Conservation (phyloP, 2,888 invertebrate genomes). For the Agriopis aurantiaria region DNA sequence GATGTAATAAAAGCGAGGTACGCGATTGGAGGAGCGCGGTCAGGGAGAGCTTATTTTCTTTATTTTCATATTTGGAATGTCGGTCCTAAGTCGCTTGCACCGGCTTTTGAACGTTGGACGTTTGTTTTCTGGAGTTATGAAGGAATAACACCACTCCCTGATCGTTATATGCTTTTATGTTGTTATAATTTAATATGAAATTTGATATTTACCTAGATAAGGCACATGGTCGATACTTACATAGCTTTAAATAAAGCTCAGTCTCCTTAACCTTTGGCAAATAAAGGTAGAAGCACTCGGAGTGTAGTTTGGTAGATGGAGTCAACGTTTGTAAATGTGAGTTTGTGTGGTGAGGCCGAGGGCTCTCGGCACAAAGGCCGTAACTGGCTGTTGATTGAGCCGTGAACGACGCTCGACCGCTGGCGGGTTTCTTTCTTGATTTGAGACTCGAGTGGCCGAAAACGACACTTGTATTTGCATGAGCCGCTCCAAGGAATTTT, state of each 20-base stretch:
- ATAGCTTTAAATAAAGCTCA: slow-evolving; percentile 16
- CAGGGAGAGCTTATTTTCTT: slow-evolving; percentile 86
- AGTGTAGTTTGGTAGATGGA: slow-evolving; percentile 46
- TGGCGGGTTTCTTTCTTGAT: slow-evolving; percentile 83
- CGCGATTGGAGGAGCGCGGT: slow-evolving; percentile 88
- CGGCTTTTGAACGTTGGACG: slow-evolving; percentile 63
- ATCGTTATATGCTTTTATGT: slow-evolving; percentile 39
- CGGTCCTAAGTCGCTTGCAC: slow-evolving; percentile 74
- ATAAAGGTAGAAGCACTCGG: slow-evolving; percentile 30
- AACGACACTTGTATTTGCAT: slow-evolving; percentile 84
- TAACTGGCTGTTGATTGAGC: slow-evolving; percentile 84
- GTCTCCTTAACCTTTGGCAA: slow-evolving; percentile 35
- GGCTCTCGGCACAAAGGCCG: slow-evolving; percentile 77
- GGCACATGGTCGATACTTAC: neutral
- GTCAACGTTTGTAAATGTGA: slow-evolving; percentile 58
- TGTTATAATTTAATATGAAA: slow-evolving; percentile 29
- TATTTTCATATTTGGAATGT: slow-evolving; percentile 85
- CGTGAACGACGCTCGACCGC: slow-evolving; percentile 82
- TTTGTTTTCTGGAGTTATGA: slow-evolving; percentile 62
- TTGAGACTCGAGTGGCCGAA: slow-evolving; percentile 82
- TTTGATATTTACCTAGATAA: neutral
- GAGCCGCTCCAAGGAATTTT: slow-evolving; percentile 74
- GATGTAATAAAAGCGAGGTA: slow-evolving; percentile 91
- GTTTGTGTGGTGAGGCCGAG: slow-evolving; percentile 66
- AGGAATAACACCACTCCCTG: slow-evolving; percentile 50